Evolutionary conservation across 2,113 vertebrate species (phyloP), one percentile per base, ranked within the genome.

Genomic region (Capricornis sumatraensis): DNA sequence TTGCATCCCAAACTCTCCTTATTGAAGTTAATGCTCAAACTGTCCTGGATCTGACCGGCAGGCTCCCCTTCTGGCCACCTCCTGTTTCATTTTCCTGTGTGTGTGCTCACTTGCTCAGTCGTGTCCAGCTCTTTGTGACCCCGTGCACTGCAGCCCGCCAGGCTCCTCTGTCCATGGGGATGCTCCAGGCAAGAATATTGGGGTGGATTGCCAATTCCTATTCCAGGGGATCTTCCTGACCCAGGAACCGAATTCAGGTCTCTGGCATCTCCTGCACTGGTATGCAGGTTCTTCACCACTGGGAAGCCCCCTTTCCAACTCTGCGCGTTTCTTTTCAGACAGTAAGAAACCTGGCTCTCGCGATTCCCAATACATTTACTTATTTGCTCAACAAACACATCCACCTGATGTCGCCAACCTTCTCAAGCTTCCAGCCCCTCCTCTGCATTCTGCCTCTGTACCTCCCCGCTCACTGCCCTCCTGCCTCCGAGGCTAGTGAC

Each of bases 71-170:
- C 13, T 36, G 11, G 7, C 6, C 4, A 23, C 30, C 16, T 28
- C 57, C 40, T 11, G 10, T 27, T 57, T 83, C 62, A 67, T 47
- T 16, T 10, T 3, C 11, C 2, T 25, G 71, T 27, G 12, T 76
- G 36, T 10, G 3, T 40, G 19, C 21, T 74, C 67, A 40, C 21
- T 23, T 11, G 11, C 71, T 36, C 64, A 21, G n/a, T 21, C 4
- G 0, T 36, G 6, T 43, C 12, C 23, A 14, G 2, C 36, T 43
- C 71, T 74, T 43, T 14, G 23, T 1, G 1, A 74, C 11, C 71
- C 11, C 1, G 0, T 43, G 71, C 11, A 43, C 71, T 25, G 71
- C 3, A 74, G 36, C 21, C 71, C 36, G 1, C 36, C 36, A 25
- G 71, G 36, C 36, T 74, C 71, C 71, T 74, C 21, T 74, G 71